Evolutionary conservation across 2,888 invertebrate species (phyloP).

Genomic region (Cryptocephalus primarius): DNA sequence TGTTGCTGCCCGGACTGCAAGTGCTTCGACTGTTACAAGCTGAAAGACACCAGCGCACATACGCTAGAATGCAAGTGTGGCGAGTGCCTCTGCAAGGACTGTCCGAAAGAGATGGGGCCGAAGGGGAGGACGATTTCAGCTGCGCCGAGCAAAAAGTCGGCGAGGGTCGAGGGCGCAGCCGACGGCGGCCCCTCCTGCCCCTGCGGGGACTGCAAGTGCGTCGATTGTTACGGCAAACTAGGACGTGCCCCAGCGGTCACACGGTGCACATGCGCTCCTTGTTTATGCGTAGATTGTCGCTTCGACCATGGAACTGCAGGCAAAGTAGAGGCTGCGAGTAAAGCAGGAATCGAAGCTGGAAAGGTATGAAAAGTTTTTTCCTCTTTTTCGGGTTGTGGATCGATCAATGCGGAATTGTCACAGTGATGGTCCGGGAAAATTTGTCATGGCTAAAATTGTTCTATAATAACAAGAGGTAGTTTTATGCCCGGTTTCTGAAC

Average conservation of each 20-base stretch:
- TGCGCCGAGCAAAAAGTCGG: background rate
- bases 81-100: constrained; percentile 8
- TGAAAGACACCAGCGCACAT: background rate
- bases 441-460: too few species aligned
- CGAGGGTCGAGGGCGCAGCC: background rate
- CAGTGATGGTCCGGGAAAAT: too few species aligned
- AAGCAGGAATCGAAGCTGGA: background rate
- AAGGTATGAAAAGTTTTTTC: too few species aligned
- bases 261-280: constrained; percentile 8
- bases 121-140: background rate
- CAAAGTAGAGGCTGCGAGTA: background rate
- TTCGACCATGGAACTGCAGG: background rate
- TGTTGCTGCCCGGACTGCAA: constrained; percentile 7
- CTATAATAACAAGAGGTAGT: too few species aligned
- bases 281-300: constrained; percentile 11
- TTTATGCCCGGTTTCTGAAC: too few species aligned
- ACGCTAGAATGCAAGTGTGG: constrained; percentile 4
- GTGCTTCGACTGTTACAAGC: constrained; percentile 2
- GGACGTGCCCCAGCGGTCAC: background rate
- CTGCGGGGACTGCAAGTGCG: constrained; percentile 1
- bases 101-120: background rate
- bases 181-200: background rate
- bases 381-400: too few species aligned
- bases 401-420: too few species aligned
- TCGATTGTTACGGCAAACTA: background rate